These are phyloP conservation scores for Hormaphis cornu DNA, from an alignment of 1,140 invertebrate species.

Conservation along the genomic window DNA sequence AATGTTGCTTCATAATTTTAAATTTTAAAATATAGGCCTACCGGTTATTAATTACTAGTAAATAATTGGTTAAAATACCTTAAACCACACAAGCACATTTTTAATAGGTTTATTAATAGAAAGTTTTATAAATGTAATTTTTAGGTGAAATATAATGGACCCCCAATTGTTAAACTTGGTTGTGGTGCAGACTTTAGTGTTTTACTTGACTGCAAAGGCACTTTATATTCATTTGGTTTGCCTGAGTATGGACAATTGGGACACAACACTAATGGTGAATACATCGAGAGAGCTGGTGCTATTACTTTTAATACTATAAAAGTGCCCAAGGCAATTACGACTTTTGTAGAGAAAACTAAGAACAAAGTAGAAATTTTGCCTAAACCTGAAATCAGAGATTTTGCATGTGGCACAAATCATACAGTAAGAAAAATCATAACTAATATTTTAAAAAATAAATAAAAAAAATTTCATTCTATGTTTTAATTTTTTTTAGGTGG, in stretches of 20 bases:
- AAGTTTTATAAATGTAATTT: slow-evolving; percentile 6
- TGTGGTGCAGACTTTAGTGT: slow-evolving; percentile 89
- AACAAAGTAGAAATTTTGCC: slow-evolving; percentile 73
- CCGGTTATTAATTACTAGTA: too few species aligned
- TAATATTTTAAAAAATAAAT: neutral
- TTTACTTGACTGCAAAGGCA: slow-evolving; percentile 79
- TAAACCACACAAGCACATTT: too few species aligned
- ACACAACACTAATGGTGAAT: slow-evolving; percentile 89
- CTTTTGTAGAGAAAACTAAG: slow-evolving; percentile 80
- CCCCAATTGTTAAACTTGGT: slow-evolving; percentile 71
- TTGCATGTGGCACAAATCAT: slow-evolving; percentile 84
- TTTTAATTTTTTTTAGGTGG: slow-evolving; percentile 50
- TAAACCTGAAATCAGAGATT: slow-evolving; percentile 77
- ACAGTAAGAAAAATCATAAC: slow-evolving; percentile 53
- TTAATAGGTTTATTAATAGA: neutral
- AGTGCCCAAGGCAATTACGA: slow-evolving; percentile 68
- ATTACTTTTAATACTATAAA: slow-evolving; percentile 76
- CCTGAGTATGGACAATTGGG: slow-evolving; percentile 87
- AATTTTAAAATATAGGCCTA: too few species aligned
- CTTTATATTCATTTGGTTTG: slow-evolving; percentile 79
- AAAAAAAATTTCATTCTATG: neutral
- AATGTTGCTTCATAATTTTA: too few species aligned
- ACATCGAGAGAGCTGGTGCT: slow-evolving; percentile 81
- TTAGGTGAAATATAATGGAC: slow-evolving; percentile 51
- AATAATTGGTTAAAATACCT: too few species aligned